Evolutionary conservation across 2,888 invertebrate species (phyloP), one percentile per base, ranked within the genome.

Genomic region (Drosophila maculinotata): DNA sequence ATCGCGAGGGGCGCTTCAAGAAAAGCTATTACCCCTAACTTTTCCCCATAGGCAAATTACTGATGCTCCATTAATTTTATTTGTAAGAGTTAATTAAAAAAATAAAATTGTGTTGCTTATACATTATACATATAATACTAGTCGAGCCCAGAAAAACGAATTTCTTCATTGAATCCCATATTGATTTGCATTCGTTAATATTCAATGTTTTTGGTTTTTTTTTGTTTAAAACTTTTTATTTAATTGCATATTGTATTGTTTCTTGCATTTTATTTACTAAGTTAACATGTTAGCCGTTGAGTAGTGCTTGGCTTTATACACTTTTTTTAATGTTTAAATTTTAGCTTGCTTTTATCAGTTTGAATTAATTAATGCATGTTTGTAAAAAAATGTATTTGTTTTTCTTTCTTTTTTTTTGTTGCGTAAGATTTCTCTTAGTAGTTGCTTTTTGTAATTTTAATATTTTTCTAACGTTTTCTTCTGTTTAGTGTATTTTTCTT

Each of bases 11-110:
- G 15, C 94, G 93, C 88, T 94, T 93, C 88, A 94, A 93, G 76
- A 94, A 94, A 56, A 95, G 94, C 20, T 96, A 94, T 90, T 96
- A 95, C 89, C 96, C 96, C 5, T 90, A 81, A 76, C 1, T 63
- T 6, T n/a, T 15, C 8, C 9, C 15, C 23, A 7, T 28, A 35
- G 23, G 5, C 31, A n/a, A 9, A 6, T 35, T 36, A 6, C 31
- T n/a, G 38, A 57, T 51, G 48, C 25, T 33, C 39, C 28, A 20
- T 48, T 47, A 25, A 15, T 15, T 47, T 39, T 56, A 39, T 47
- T 44, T 31, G 33, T 31, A 28, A 33, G 44, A 51, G 39, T 68
- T 53, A 39, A 52, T 25, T 17, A 25, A 7, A 26, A 25, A 53
- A 73, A 66, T 67, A 53, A 58, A 70, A 33, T 26, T 39, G 39